Percentiles rank a stretch among this genome's conserved stretches.
phyloP scores from a whole-genome alignment of 1,140 invertebrate genomes.

The Pseudomyrmex dendroicus region DNA sequence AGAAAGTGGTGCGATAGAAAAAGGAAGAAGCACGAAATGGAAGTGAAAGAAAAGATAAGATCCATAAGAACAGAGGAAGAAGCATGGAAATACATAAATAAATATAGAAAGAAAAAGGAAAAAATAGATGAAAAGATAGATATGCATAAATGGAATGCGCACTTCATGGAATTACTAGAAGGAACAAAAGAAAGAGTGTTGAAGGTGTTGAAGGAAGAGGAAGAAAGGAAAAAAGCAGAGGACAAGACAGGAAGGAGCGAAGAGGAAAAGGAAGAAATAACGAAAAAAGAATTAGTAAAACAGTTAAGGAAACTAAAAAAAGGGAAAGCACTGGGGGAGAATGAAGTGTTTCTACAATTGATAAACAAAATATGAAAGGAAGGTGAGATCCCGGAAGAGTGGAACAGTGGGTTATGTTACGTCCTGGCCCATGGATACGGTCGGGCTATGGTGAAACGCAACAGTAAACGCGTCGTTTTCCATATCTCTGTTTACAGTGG shows the following conservation, averaged over 20 bases:
- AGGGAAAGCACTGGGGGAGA: too few species aligned
- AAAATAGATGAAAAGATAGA: neutral
- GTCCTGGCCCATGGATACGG: too few species aligned
- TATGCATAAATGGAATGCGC: conserved; percentile 16
- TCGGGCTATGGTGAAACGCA: too few species aligned
- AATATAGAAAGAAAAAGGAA: conserved; percentile 16
- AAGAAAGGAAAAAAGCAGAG: neutral
- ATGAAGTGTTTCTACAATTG: too few species aligned
- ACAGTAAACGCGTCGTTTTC: too few species aligned
- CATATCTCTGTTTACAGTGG: too few species aligned
- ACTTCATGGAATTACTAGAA: conserved; percentile 29
- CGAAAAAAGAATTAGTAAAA: neutral
- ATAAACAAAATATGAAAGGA: too few species aligned
- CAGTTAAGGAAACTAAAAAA: neutral
- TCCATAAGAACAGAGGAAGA: conserved; percentile 17
- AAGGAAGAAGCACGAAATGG: conserved; percentile 20
- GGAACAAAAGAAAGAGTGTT: neutral
- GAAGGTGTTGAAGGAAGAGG: neutral
- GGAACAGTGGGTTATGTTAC: too few species aligned
- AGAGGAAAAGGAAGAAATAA: neutral
- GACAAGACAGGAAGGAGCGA: neutral
- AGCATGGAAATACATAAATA: conserved; percentile 49
- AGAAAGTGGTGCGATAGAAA: conserved; percentile 24
- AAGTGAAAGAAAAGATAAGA: conserved; percentile 31
- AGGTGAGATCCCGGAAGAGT: too few species aligned